Evolutionary conservation across 2,797 vertebrate genomes (phyloP).

Genomic region (Propithecus deckenii): DNA sequence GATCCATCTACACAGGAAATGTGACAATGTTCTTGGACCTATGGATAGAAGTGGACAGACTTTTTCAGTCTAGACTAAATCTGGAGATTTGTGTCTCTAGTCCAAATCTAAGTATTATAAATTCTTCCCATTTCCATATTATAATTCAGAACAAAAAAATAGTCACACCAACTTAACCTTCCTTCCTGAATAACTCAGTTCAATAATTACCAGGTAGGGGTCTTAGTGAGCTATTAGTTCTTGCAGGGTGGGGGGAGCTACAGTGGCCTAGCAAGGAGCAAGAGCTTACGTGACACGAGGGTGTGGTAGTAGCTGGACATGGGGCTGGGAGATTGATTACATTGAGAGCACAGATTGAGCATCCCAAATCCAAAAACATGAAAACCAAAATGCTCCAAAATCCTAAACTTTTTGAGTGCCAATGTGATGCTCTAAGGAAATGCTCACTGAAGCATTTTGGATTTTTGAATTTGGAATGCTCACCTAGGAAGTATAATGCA

Average conservation of each 20-base stretch:
- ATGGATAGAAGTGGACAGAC: background rate
- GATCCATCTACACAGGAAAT: background rate
- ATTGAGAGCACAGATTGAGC: background rate
- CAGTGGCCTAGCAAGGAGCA: background rate
- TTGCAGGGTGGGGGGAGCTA: accelerated
- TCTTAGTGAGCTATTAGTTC: background rate
- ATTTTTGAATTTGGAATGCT: background rate
- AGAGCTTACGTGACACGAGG: background rate
- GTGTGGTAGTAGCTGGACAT: background rate
- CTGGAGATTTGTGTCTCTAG: background rate
- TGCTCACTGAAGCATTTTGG: background rate
- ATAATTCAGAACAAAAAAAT: background rate
- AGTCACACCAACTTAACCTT: background rate
- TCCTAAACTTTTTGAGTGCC: background rate
- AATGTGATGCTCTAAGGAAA: background rate
- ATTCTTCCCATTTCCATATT: background rate
- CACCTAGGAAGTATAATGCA: background rate
- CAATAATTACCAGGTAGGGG: background rate
- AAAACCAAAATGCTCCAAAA: background rate
- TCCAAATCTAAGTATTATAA: background rate
- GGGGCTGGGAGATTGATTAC: background rate
- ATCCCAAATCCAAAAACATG: background rate
- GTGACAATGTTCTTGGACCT: background rate
- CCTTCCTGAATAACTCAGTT: slow-evolving; percentile 31
- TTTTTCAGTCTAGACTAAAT: background rate